Evolutionary conservation across 2,113 vertebrate species (phyloP).

Genomic region (Acrocephalus arundinaceus): DNA sequence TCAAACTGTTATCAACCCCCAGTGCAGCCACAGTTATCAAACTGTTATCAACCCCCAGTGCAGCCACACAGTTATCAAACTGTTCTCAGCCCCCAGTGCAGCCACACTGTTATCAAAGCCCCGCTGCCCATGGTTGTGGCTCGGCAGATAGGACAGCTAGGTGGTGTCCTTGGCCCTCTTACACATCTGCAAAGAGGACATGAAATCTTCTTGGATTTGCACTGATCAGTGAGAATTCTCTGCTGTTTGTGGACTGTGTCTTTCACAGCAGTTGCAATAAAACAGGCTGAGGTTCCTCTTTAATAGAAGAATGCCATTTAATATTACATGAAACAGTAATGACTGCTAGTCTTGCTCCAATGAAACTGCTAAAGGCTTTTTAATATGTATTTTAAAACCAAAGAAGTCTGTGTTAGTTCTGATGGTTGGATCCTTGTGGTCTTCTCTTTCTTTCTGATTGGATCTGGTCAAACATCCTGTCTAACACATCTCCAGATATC

Average conservation of each 20-base stretch:
- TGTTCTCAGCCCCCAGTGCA: no score
- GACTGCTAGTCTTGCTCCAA: background rate
- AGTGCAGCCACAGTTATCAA: no score
- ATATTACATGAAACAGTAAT: background rate
- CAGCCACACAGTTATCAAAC: no score
- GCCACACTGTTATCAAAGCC: background rate
- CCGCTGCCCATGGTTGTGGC: background rate
- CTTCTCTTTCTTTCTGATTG: background rate
- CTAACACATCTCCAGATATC: background rate
- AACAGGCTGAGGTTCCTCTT: background rate
- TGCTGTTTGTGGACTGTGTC: background rate
- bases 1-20: no score
- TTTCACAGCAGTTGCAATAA: background rate
- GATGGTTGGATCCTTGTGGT: background rate
- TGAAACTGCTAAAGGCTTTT: background rate
- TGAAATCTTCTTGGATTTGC: background rate
- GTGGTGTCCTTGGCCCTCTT: background rate
- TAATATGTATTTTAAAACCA: background rate
- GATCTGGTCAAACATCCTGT: background rate
- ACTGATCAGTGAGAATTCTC: background rate
- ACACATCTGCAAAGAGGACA: background rate
- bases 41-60: no score
- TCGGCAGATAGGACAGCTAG: background rate
- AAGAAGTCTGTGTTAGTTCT: background rate
- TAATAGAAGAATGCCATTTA: background rate